phyloP scores from a whole-genome alignment of 2,113 vertebrate genomes.

The Corythoichthys haematopterus region DNA sequence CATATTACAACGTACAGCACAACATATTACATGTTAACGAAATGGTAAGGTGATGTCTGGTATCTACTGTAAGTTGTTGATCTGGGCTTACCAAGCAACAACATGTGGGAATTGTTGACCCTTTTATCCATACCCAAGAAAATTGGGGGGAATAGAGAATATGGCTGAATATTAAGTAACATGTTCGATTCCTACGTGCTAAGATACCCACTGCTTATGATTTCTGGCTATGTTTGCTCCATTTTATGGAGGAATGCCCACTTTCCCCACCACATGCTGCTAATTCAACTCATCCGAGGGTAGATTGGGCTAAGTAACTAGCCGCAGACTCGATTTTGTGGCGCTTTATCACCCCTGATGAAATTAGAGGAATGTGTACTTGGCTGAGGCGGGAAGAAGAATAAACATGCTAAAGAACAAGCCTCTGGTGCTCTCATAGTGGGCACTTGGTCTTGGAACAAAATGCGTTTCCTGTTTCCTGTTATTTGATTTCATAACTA shows the following conservation, averaged over 20 bases:
- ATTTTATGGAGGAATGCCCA: constrained; percentile 57
- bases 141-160: background rate
- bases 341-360: constrained; percentile 70
- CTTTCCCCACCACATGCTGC: constrained; percentile 56
- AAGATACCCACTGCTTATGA: constrained; percentile 18
- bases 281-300: constrained; percentile 64
- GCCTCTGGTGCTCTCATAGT: background rate
- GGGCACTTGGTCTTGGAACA: constrained; percentile 4
- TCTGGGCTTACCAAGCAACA: background rate
- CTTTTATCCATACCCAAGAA: background rate
- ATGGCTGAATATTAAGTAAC: background rate
- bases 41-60: background rate
- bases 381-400: constrained; percentile 21
- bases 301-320: constrained; percentile 68
- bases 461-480: constrained; percentile 32
- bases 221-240: constrained; percentile 47
- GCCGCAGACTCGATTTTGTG: constrained; percentile 64
- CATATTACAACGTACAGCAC: background rate
- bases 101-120: background rate
- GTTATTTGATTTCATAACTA: constrained; percentile 10
- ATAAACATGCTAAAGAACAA: background rate
- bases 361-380: constrained; percentile 57
- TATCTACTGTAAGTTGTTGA: background rate
- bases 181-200: background rate
- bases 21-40: background rate